phyloP scores from a whole-genome alignment of 2,888 invertebrate genomes.

The Tipula lateralis region DNA sequence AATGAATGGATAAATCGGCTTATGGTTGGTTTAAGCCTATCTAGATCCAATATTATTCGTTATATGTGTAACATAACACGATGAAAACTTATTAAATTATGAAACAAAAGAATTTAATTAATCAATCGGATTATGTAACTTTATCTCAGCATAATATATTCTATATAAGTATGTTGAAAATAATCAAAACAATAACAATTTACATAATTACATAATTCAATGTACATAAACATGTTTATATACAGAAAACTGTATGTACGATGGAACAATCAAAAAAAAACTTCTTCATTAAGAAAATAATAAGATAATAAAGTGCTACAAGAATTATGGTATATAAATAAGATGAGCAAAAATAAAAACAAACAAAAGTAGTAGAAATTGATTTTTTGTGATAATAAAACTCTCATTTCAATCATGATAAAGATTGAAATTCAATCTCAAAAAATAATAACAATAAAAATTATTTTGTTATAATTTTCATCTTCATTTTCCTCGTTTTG shows the following conservation, averaged over 20 bases:
- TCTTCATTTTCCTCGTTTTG: neutral
- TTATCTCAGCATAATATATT: no score
- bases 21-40: no score
- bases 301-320: constrained; percentile 24
- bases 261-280: neutral
- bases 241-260: no score
- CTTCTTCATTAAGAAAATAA: neutral
- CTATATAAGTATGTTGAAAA: no score
- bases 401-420: constrained; percentile 28
- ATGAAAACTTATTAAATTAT: no score
- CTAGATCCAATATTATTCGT: no score
- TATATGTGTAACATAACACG: no score
- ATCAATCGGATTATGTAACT: no score
- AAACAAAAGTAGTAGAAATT: neutral
- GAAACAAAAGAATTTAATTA: no score
- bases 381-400: constrained; percentile 29
- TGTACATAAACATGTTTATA: neutral
- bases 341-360: neutral
- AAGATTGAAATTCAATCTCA: constrained; percentile 24
- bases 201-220: neutral
- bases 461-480: constrained; percentile 11
- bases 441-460: constrained; percentile 11
- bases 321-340: neutral
- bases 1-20: no score
- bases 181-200: no score